Conservation (phyloP, 2,888 invertebrate genomes). For the Carabus problematicus region DNA sequence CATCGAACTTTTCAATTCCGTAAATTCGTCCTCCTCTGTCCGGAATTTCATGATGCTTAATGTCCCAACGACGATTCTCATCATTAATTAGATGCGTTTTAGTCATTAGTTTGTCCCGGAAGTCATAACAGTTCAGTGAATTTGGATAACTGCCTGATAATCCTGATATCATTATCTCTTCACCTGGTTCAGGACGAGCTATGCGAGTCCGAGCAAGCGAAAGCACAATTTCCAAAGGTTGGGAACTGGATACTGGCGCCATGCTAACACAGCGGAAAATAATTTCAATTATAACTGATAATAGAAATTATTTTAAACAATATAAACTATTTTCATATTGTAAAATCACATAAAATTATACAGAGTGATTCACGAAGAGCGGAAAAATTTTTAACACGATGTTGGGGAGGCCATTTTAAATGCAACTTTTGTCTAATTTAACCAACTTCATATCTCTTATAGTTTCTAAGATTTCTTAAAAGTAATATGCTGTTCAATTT, state of each 20-base stretch:
- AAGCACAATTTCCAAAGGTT: not conserved
- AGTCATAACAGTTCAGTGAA: conserved; percentile 74
- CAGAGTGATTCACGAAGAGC: too few relatives aligned
- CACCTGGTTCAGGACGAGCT: conserved; percentile 66
- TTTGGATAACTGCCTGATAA: conserved; percentile 76
- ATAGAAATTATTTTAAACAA: too few relatives aligned
- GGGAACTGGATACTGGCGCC: not conserved
- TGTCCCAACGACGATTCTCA: conserved; percentile 59
- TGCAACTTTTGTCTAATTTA: too few relatives aligned
- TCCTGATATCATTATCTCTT: conserved; percentile 73
- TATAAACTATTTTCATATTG: too few relatives aligned
- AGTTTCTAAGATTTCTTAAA: too few relatives aligned
- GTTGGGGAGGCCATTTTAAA: too few relatives aligned
- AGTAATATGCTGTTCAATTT: too few relatives aligned
- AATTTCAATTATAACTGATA: not conserved
- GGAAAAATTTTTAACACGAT: too few relatives aligned
- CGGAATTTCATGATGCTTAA: conserved; percentile 73
- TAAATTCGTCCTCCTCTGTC: conserved; percentile 65
- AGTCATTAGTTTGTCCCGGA: conserved; percentile 73
- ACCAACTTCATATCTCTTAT: too few relatives aligned
- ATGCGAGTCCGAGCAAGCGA: conserved; percentile 60
- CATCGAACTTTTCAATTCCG: conserved; percentile 76
- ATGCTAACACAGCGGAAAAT: conserved; percentile 23
- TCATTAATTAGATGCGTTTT: conserved; percentile 68
- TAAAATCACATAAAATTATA: too few relatives aligned